Percentiles rank a stretch among this genome's conserved stretches.
phyloP scores from a whole-genome alignment of 1,140 invertebrate genomes.

The Meloidogyne exigua region DNA sequence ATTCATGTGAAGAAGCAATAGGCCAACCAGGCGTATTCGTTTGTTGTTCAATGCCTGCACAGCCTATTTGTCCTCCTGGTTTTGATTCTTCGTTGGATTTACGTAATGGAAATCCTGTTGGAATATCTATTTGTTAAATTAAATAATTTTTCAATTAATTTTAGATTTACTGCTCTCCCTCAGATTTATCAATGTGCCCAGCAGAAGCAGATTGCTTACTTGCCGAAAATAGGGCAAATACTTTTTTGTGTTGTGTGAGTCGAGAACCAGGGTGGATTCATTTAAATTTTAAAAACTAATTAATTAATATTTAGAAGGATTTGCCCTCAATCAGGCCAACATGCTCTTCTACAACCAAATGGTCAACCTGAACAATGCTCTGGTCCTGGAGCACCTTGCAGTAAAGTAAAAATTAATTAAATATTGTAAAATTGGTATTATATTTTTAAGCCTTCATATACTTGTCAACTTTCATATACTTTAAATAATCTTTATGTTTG shows the following conservation, averaged over 20 bases:
- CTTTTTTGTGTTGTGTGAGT: slow-evolving; percentile 43
- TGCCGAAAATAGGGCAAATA: slow-evolving; percentile 42
- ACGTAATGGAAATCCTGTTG: slow-evolving; percentile 36
- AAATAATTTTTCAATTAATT: slow-evolving; percentile 6
- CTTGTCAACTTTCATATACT: slow-evolving; percentile 47
- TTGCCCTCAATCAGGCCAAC: slow-evolving; percentile 46
- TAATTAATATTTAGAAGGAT: slow-evolving; percentile 33
- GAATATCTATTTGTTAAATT: slow-evolving; percentile 18
- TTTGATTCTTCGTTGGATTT: slow-evolving; percentile 39
- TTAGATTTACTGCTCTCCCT: slow-evolving; percentile 46
- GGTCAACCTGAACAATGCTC: slow-evolving; percentile 40
- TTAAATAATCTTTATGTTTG: slow-evolving; percentile 38
- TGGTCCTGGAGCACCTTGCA: slow-evolving; percentile 39
- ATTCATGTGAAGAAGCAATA: slow-evolving; percentile 44
- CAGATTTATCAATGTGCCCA: slow-evolving; percentile 44
- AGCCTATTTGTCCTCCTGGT: slow-evolving; percentile 42
- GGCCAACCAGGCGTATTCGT: slow-evolving; percentile 42
- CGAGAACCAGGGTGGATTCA: slow-evolving; percentile 27
- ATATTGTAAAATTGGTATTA: neutral
- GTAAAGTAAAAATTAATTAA: slow-evolving; percentile 30
- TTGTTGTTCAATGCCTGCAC: slow-evolving; percentile 48
- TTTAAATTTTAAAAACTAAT: neutral
- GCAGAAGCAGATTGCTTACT: slow-evolving; percentile 43
- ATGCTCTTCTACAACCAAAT: slow-evolving; percentile 38
- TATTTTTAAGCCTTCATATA: slow-evolving; percentile 37